These are phyloP conservation scores for Peucedramus taeniatus DNA, from an alignment of 2,113 vertebrate species.

Conservation along the genomic window DNA sequence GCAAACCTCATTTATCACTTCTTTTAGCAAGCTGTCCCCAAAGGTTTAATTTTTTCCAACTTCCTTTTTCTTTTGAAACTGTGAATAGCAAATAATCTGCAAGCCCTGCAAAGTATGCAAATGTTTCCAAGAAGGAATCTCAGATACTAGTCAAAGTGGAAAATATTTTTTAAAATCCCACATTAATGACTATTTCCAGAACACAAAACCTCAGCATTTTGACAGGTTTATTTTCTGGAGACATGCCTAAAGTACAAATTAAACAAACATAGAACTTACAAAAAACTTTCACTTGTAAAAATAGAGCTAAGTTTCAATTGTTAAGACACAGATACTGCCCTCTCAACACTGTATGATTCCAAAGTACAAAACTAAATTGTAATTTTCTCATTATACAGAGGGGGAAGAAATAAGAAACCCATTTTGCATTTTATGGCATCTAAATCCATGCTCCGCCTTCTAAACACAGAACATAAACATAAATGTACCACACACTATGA, in stretches of 20 bases:
- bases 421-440: not conserved
- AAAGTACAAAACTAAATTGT: not conserved
- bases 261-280: not conserved
- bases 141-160: not conserved
- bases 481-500: not conserved
- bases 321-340: not conserved
- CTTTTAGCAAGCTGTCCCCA: not conserved
- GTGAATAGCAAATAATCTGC: not conserved
- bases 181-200: not conserved
- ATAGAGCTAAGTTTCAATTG: not conserved
- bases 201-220: not conserved
- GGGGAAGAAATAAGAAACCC: not conserved
- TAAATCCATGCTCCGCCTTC: not conserved
- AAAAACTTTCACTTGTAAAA: not conserved
- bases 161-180: not conserved
- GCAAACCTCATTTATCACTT: constrained; percentile 1
- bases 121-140: not conserved
- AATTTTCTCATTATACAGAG: not conserved
- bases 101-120: not conserved
- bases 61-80: not conserved
- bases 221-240: not conserved
- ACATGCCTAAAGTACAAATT: not conserved
- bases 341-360: not conserved
- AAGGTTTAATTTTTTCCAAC: not conserved
- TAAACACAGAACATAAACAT: not conserved